phyloP scores from a whole-genome alignment of 1,140 invertebrate genomes.

The Apis florea region DNA sequence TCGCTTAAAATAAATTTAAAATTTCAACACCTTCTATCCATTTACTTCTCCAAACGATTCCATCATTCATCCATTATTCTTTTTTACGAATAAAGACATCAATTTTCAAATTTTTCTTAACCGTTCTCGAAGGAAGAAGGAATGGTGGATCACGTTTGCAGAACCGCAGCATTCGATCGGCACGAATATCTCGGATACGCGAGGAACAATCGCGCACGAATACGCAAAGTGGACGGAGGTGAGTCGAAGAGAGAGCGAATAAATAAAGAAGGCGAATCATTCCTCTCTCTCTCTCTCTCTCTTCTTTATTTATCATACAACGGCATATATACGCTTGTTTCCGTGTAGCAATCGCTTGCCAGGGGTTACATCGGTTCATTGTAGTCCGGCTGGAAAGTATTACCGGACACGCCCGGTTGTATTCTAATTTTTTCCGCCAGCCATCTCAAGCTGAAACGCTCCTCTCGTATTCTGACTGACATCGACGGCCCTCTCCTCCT shows the following conservation, averaged over 20 bases:
- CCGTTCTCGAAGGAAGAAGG: not conserved
- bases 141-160: not conserved
- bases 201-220: constrained; percentile 40
- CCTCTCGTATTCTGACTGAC: constrained; percentile 27
- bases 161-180: not conserved
- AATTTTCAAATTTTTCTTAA: no score
- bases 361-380: constrained; percentile 36
- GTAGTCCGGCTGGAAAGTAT: constrained; percentile 45
- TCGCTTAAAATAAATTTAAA: no score
- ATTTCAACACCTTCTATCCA: no score
- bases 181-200: not conserved
- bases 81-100: no score
- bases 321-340: constrained; percentile 15
- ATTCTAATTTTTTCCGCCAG: constrained; percentile 40
- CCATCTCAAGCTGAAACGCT: constrained; percentile 29
- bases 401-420: constrained; percentile 51
- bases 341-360: constrained; percentile 51
- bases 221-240: constrained; percentile 2
- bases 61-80: no score
- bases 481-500: constrained; percentile 15
- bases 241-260: constrained; percentile 19
- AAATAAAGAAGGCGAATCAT: constrained; percentile 37
- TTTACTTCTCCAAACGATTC: no score
- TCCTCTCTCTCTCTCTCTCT: constrained; percentile 38
- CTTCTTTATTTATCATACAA: constrained; percentile 54